Conservation (phyloP, 2,888 invertebrate genomes). For the Tenthredo notha region DNA sequence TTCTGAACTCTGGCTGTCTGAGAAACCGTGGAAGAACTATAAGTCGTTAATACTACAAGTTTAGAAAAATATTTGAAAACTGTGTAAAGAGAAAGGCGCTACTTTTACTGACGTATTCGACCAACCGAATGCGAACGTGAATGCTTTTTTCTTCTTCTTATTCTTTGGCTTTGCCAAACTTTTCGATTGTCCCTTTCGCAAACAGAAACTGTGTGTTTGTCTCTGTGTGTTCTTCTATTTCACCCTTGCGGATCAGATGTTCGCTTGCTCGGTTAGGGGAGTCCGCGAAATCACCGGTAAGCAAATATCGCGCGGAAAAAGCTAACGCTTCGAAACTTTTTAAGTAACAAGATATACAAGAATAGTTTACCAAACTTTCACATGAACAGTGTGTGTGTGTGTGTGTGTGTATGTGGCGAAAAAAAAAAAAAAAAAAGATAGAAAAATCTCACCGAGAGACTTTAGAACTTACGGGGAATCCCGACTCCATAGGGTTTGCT, state of each 20-base stretch:
- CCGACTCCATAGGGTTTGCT: background rate
- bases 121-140: background rate
- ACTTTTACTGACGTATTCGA: constrained; percentile 20
- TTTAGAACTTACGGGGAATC: background rate
- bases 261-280: background rate
- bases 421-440: background rate
- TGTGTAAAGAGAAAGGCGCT: constrained; percentile 5
- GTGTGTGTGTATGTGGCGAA: background rate
- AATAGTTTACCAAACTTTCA: constrained; percentile 17
- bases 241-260: constrained; percentile 16
- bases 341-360: constrained; percentile 39
- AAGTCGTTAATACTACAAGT: constrained; percentile 50
- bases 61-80: constrained; percentile 44
- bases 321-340: constrained; percentile 38
- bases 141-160: background rate
- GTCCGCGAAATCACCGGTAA: constrained; percentile 34
- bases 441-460: background rate
- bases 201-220: constrained; percentile 26
- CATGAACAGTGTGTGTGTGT: background rate
- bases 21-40: constrained; percentile 15
- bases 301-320: constrained; percentile 40
- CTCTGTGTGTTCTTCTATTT: background rate
- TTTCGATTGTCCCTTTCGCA: constrained; percentile 42
- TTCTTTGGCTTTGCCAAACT: constrained; percentile 38
- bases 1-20: constrained; percentile 22